Percentiles rank a stretch among this genome's conserved stretches.
Evolutionary conservation across 2,888 invertebrate species (phyloP).

Genomic region (Miltochrista miniata): DNA sequence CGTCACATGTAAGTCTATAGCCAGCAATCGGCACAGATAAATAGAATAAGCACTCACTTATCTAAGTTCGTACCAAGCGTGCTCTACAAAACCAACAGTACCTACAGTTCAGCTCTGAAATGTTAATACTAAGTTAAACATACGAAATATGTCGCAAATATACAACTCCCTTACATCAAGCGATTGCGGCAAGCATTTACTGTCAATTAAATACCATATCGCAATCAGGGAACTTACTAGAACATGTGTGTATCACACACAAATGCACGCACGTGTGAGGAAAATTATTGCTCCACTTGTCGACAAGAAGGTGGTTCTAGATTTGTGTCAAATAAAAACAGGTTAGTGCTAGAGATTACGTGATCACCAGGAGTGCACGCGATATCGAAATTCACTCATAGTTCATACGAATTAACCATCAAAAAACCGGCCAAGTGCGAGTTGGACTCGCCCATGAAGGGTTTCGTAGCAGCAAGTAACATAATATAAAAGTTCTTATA

Average conservation of each 20-base stretch:
- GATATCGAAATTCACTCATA: neutral
- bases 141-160: conserved; percentile 5
- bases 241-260: neutral
- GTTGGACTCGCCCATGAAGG: too few species aligned
- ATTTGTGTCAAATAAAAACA: neutral
- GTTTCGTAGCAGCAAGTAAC: too few species aligned
- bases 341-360: neutral
- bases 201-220: conserved; percentile 22
- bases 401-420: neutral
- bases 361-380: neutral
- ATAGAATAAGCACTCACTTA: too few species aligned
- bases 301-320: neutral
- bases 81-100: too few species aligned
- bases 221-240: conserved; percentile 32
- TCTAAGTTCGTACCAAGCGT: too few species aligned
- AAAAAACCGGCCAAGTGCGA: too few species aligned
- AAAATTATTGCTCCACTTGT: conserved; percentile 14
- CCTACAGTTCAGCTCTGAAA: too few species aligned
- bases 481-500: too few species aligned
- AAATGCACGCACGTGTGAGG: neutral
- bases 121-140: neutral
- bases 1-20: too few species aligned
- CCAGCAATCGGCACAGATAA: too few species aligned
- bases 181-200: conserved; percentile 26
- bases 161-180: conserved; percentile 22